Base-by-base conservation (phyloP, 2,797 vertebrate species). In the Mormyrus hasselquistii region DNA sequence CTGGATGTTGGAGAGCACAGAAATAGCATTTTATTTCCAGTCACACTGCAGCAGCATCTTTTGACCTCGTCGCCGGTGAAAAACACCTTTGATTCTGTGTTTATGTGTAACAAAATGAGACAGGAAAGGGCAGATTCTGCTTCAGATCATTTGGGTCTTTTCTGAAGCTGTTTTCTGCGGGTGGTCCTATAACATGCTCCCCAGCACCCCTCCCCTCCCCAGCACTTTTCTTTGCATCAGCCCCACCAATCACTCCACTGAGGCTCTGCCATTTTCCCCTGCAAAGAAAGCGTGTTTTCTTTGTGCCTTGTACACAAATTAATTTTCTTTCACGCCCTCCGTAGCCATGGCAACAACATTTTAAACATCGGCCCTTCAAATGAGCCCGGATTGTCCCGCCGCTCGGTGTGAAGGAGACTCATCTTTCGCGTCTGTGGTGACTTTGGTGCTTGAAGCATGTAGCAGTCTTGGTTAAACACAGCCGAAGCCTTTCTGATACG, bases 311-410 rank as follows among this genome's bases (percentile, higher is more conserved):
- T 93, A 92, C 93, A 93, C 91, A 95, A 95, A 94, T 94, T 93
- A 93, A 94, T 94, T 95, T 87, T 94, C 93, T 89, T 92, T 93
- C 91, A 91, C 91, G 90, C 90, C 92, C 93, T 91, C 62, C 4
- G 95, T 96, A 93, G 91, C 95, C 93, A 96, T 96, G 93, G 95
- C 92, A 96, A 96, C 95, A 89, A 92, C 90, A 92, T 92, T 93
- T 94, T 93, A 92, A 90, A 94, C 91, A 93, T 95, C 93, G 94
- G 94, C 92, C 94, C 91, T 92, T 94, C 93, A 93, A 94, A 92
- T 88, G 89, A 94, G 92, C 93, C 89, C 22, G 90, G 88, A 91
- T 94, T 93, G 95, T 95, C 94, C 89, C 79, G 94, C 90, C 82
- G 89, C 87, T 53, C 10, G 82, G 82, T 16, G 16, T 10, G 0